Evolutionary conservation across 2,888 invertebrate genomes (phyloP), one percentile per base, ranked within the genome.

Genomic region (Limnephilus auricula): DNA sequence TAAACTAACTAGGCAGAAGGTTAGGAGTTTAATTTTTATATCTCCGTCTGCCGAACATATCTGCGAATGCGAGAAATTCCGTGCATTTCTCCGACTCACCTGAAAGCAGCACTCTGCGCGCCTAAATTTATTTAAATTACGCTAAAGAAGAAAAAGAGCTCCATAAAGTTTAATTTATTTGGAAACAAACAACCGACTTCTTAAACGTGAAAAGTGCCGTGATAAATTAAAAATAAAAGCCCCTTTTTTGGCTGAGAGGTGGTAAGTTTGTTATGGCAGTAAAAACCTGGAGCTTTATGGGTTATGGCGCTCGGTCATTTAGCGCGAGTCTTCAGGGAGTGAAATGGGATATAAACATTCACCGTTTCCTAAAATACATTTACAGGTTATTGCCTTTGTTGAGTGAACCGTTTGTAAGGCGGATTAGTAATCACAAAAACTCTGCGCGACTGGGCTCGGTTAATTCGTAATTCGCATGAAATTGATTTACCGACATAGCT

Each of bases 241-340:
- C 86, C 79, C 50, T 65, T 82, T 79, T 37, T 34, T 32, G 78
- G 78, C 82, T 87, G 88, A 90, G 50, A n/a, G 65, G 91, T 90
- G 91, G 87, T 92, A 92, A 92, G 91, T 92, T 92, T 90, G 90
- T 92, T 92, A 92, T 79, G n/a, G 37, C 87, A n/a, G 84, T 91
- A 91, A 92, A 92, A 92, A 92, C 90, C 90, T 89, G 79, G 79
- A 89, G 84, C 86, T 89, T 90, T 87, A 89, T 86, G 92, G 89
- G 91, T 90, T 92, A 86, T 65, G 89, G 89, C 80, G 86, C 80
- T 40, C 85, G 92, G 89, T 92, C 92, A 91, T 89, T 92, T 89
- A 79, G 86, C 89, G 65, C 65, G 45, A 45, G 79, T 90, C 91
- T 89, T 87, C 90, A 18, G 89, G 85, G 91, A 86, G 79, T 82